These are phyloP conservation scores for Anolis carolinensis DNA, from an alignment of 2,113 vertebrate genomes.

Conservation along the genomic window DNA sequence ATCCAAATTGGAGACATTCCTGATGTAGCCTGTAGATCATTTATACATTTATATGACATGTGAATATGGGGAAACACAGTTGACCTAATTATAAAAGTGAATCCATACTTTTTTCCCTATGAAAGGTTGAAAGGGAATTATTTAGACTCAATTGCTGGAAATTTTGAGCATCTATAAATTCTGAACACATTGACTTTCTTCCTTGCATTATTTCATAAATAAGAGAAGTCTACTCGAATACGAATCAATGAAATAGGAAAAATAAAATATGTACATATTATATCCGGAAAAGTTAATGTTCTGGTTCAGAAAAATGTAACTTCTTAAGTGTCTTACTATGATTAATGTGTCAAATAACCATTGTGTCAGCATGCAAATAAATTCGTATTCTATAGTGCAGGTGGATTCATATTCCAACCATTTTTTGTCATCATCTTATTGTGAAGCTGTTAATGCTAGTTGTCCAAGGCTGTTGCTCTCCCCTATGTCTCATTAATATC, in stretches of 20 bases:
- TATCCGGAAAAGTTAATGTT: conserved; percentile 26
- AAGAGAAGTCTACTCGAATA: conserved; percentile 18
- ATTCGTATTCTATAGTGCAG: conserved; percentile 27
- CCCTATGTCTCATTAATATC: neutral
- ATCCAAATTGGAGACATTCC: too few species aligned
- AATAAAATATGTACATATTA: conserved; percentile 35
- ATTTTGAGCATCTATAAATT: conserved; percentile 31
- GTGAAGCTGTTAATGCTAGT: neutral
- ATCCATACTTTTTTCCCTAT: neutral
- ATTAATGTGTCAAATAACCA: conserved; percentile 42
- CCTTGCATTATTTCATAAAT: conserved; percentile 8
- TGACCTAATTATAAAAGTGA: conserved; percentile 16
- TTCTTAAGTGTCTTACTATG: conserved; percentile 41
- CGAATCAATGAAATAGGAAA: conserved; percentile 32
- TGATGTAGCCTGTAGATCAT: neutral
- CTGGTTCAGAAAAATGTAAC: conserved; percentile 16
- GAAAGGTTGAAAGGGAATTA: conserved; percentile 15
- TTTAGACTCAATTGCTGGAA: conserved; percentile 1
- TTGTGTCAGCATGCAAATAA: conserved; percentile 21
- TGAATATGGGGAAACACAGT: neutral
- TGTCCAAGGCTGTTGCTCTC: neutral
- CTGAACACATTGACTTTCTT: conserved; percentile 1
- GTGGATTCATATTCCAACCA: conserved; percentile 47
- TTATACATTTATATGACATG: neutral
- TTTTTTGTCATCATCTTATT: conserved; percentile 12